A percentile compares a stretch with the other conserved stretches of the same genome.
phyloP scores from a whole-genome alignment of 2,888 invertebrate genomes.

The Pyrochroa serraticornis region DNA sequence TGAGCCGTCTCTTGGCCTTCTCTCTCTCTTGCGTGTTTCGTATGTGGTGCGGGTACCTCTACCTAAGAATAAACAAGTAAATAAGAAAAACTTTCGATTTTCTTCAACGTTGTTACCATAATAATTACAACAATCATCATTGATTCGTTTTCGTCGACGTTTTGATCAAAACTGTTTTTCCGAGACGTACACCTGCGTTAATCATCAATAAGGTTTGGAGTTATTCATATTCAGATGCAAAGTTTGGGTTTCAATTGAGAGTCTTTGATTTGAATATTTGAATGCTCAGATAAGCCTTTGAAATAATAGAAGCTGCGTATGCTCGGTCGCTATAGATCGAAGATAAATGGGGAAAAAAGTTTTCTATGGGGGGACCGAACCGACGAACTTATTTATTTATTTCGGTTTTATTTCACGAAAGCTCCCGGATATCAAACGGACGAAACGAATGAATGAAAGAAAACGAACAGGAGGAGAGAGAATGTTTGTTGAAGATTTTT shows the following conservation, averaged over 20 bases:
- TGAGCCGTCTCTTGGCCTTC: conserved; percentile 18
- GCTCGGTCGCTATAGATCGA: conserved; percentile 26
- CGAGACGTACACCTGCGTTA: conserved; percentile 40
- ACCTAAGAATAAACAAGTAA: not conserved
- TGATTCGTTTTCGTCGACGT: conserved; percentile 6
- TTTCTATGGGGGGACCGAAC: conserved; percentile 12
- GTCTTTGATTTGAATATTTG: conserved; percentile 31
- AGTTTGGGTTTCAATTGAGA: conserved; percentile 32
- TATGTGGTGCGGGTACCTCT: not conserved
- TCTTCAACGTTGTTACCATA: too few relatives aligned
- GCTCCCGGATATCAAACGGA: not conserved
- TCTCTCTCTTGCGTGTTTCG: conserved; percentile 8
- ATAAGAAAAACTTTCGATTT: not conserved
- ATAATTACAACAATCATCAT: not conserved
- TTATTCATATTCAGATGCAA: conserved; percentile 44
- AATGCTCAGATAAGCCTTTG: conserved; percentile 29
- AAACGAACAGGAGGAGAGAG: not conserved
- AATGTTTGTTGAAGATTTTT: conserved; percentile 5
- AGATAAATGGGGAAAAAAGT: conserved; percentile 30
- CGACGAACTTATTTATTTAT: conserved; percentile 12
- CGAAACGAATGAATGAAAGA: conserved; percentile 2
- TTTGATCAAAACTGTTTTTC: conserved; percentile 26
- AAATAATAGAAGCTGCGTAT: conserved; percentile 27
- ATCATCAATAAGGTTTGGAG: conserved; percentile 43
- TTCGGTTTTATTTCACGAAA: not conserved